Evolutionary conservation across 2,888 invertebrate species (phyloP).

Genomic region (Hydropsyche betteni): DNA sequence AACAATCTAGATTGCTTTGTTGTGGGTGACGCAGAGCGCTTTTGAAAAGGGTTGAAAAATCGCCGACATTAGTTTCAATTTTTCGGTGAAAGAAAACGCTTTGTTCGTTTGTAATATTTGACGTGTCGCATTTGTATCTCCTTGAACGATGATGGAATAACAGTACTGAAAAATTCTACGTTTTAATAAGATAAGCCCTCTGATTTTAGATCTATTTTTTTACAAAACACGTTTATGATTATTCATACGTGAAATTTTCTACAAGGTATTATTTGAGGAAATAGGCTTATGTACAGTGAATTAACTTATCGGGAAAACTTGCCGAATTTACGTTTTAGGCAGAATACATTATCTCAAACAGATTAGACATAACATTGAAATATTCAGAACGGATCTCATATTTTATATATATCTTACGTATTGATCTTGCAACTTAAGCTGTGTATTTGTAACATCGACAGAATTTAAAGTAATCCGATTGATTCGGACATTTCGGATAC

Average conservation of each 20-base stretch:
- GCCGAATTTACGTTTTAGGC: too few species aligned
- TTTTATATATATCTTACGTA: not conserved
- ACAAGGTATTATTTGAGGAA: too few species aligned
- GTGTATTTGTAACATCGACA: not conserved
- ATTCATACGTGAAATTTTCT: too few species aligned
- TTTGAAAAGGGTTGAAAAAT: slow-evolving; percentile 21
- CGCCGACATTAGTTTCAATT: slow-evolving; percentile 8
- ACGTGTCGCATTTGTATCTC: slow-evolving; percentile 20
- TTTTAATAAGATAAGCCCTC: too few species aligned
- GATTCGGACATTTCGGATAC: slow-evolving; percentile 25
- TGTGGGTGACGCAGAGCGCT: not conserved
- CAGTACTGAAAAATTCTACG: too few species aligned
- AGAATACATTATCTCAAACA: not conserved
- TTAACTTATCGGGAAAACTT: too few species aligned
- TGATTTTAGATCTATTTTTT: too few species aligned
- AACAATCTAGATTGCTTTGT: slow-evolving; percentile 26
- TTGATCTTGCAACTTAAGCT: not conserved
- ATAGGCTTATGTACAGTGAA: too few species aligned
- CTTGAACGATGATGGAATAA: not conserved
- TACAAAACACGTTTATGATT: too few species aligned
- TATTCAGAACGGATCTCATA: slow-evolving; percentile 5
- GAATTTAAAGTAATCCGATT: slow-evolving; percentile 23
- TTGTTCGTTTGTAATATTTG: slow-evolving; percentile 15
- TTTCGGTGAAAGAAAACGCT: slow-evolving; percentile 10
- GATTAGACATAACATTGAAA: not conserved